Base-by-base conservation (phyloP, 1,140 invertebrate species). In the Venturia canescens region DNA sequence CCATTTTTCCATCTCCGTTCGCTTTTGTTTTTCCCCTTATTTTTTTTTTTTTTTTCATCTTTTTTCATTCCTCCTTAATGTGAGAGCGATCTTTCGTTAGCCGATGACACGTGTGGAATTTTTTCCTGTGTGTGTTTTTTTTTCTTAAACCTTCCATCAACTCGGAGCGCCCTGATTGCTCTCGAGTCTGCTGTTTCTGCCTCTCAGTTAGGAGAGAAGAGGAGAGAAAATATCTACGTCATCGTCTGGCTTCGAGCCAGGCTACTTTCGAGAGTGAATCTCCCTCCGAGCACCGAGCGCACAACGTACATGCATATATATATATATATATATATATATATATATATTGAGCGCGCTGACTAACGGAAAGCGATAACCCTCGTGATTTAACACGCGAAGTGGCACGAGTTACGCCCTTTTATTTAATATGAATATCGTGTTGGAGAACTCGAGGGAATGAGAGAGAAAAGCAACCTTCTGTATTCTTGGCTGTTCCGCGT, bases 131-230 rank as follows among this genome's bases (percentile, higher is more conserved):
- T 67, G 29, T 31, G 31, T 31, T 31, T 69, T 34, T 69, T 31
- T 16, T 18, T 69, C 29, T 69, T 31, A 31, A 69, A 69, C 66
- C 66, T 69, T 69, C 66, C 66, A 69, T 69, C 66, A 69, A 69
- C 66, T 69, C 18, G 66, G 31, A 34, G 16, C 66, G 26, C 66
- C 66, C 66, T 69, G 66, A 69, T 69, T 69, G 66, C 66, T 69
- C 66, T 69, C 66, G 16, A 69, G 66, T 31, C 27, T 31, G 66
- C 66, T 31, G 66, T 69, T 31, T 69, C 66, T 69, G 66, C 66
- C 66, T 69, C 27, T 69, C 66, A 16, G 27, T 69, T 18, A n/a
- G 66, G 29, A 31, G 29, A 27, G 29, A 31, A 3, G 18, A 18
- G 18, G 29, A 31, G 66, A 31, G 66, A 31, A 13, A 69, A 69